A percentile compares a stretch with the other conserved stretches of the same genome.
These are phyloP conservation scores for Dolomedes plantarius DNA, from an alignment of 2,888 invertebrate species.

Conservation along the genomic window DNA sequence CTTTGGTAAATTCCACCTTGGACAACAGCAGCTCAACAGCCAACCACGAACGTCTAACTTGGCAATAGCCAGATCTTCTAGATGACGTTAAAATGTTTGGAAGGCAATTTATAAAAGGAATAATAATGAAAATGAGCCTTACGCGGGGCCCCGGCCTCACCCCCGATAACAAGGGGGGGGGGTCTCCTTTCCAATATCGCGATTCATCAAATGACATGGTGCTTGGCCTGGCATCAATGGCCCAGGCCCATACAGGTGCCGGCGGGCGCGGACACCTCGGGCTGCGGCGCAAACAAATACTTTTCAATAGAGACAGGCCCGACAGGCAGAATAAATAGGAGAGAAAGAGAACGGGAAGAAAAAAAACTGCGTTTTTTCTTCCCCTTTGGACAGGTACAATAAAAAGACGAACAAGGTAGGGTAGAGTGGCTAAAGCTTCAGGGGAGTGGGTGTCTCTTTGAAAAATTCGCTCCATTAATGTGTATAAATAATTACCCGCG, in stretches of 20 bases:
- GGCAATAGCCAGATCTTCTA: no score
- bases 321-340: not conserved
- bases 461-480: constrained; percentile 25
- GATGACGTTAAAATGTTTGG: no score
- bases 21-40: no score
- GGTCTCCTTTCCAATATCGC: constrained; percentile 12
- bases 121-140: not conserved
- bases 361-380: constrained; percentile 22
- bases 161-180: not conserved
- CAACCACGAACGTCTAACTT: no score
- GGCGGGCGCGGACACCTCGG: constrained; percentile 16
- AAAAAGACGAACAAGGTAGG: constrained; percentile 26
- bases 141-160: not conserved
- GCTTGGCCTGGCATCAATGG: constrained; percentile 12
- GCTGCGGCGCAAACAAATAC: constrained; percentile 2
- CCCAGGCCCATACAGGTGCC: constrained; percentile 6
- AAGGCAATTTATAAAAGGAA: no score
- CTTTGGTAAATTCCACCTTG: no score
- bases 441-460: constrained; percentile 28
- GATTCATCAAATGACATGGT: constrained; percentile 17
- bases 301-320: not conserved
- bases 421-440: not conserved
- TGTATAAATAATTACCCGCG: constrained; percentile 29
- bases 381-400: constrained; percentile 16
- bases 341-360: not conserved